phyloP scores from a whole-genome alignment of 2,113 vertebrate species.

The Pterocles burchelli region DNA sequence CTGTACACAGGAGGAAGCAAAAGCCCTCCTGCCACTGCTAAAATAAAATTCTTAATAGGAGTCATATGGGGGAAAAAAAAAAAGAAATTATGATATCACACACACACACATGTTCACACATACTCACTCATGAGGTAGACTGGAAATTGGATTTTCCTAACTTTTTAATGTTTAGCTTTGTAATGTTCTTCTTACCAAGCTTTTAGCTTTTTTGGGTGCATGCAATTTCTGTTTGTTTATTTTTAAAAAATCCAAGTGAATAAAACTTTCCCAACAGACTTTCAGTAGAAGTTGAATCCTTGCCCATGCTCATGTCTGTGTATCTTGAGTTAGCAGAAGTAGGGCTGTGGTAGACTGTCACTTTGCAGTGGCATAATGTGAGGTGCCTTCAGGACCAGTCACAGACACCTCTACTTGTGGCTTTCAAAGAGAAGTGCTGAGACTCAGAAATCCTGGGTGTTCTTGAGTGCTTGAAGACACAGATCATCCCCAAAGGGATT shows the following conservation, averaged over 20 bases:
- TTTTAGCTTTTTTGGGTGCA: background rate
- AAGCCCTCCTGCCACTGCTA: background rate
- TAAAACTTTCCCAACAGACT: background rate
- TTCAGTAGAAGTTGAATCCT: background rate
- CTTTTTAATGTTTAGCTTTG: background rate
- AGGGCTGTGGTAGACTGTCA: background rate
- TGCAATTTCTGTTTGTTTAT: background rate
- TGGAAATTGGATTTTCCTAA: background rate
- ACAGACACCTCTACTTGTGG: background rate
- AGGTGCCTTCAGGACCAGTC: background rate
- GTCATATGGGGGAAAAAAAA: background rate
- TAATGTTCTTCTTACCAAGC: background rate
- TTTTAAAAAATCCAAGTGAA: background rate
- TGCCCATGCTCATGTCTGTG: rapidly evolving
- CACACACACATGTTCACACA: background rate
- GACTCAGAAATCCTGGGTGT: background rate
- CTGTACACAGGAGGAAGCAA: background rate
- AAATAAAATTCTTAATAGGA: background rate
- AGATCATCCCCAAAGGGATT: background rate
- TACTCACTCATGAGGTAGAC: background rate
- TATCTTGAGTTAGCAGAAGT: background rate
- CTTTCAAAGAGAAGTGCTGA: background rate
- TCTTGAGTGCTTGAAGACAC: background rate
- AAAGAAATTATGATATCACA: background rate
- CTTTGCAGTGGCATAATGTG: background rate